phyloP scores from a whole-genome alignment of 2,888 invertebrate genomes.

The Temnothorax unifasciatus region DNA sequence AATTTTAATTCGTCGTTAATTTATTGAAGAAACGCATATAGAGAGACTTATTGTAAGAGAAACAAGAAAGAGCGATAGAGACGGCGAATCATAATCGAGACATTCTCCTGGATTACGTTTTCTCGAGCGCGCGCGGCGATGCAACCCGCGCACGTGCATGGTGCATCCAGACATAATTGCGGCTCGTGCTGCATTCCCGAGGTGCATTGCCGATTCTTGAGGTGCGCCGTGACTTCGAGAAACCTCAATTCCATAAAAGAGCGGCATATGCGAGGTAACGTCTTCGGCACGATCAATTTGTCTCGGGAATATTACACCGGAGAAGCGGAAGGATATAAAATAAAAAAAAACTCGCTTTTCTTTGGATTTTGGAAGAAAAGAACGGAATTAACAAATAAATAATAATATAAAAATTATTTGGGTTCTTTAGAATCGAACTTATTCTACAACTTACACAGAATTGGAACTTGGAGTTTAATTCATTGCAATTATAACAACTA shows the following conservation, averaged over 20 bases:
- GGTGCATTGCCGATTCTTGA: not conserved
- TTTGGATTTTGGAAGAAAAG: no score
- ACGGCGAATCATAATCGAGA: not conserved
- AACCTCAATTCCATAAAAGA: slow-evolving; percentile 28
- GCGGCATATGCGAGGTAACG: not conserved
- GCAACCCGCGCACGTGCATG: slow-evolving; percentile 27
- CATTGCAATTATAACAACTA: not conserved
- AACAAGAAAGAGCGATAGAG: not conserved
- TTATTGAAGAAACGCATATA: not conserved
- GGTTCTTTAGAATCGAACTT: not conserved
- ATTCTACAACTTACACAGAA: not conserved
- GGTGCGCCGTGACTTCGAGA: slow-evolving; percentile 9
- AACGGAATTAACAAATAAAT: not conserved
- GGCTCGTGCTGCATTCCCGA: slow-evolving; percentile 32
- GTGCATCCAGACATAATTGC: slow-evolving; percentile 28
- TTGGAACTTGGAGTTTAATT: not conserved
- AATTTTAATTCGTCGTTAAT: not conserved
- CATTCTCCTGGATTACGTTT: slow-evolving; percentile 39
- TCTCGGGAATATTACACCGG: no score
- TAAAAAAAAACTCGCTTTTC: not conserved
- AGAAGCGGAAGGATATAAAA: not conserved
- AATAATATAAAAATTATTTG: not conserved
- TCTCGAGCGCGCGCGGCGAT: slow-evolving; percentile 13
- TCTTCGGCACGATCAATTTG: not conserved
- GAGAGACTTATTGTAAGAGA: not conserved